Evolutionary conservation across 2,797 vertebrate species (phyloP), one percentile per base, ranked within the genome.

Genomic region (Varecia variegata): DNA sequence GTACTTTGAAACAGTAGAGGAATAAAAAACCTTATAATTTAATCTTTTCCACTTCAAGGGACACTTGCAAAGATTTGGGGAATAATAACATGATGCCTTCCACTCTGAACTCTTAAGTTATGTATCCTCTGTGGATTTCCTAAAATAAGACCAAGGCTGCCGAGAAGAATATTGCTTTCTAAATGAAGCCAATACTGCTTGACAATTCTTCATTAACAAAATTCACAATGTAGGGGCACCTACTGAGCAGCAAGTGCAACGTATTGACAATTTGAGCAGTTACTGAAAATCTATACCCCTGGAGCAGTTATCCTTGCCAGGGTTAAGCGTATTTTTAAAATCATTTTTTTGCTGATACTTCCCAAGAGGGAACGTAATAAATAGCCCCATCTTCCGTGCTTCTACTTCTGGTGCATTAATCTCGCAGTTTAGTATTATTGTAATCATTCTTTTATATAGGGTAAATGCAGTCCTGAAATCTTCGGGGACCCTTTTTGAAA

Each of bases 161-260:
- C 40, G 70, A 94, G 62, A 97, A 92, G 67, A 87, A 71, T 76
- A 81, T 79, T 91, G 80, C 84, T 90, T 84, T 96, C 17, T 17
- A 68, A 84, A 90, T 40, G 82, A 88, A 96, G 82, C 52, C 95
- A 93, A 71, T 76, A 84, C 56, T 94, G 80, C 93, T 73, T 87
- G 84, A 96, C 92, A 95, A 87, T 83, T 94, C 80, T 96, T 97
- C 79, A 56, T 95, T 91, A 93, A 88, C 76, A 89, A 88, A 95
- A 68, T 35, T 77, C 80, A 89, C 85, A 30, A 21, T 80, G 58
- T 73, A 62, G 56, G 76, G 52, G 76, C 52, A 93, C 23, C 68
- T 68, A n/a, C 52, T 0, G 92, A 77, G 80, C 58, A 40, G 70
- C 38, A 62, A 85, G 81, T 88, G 23, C 92, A 38, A 40, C 35